A percentile compares a stretch with the other conserved stretches of the same genome.
phyloP scores from a whole-genome alignment of 2,797 vertebrate species.

The Bovichtus diacanthus region DNA sequence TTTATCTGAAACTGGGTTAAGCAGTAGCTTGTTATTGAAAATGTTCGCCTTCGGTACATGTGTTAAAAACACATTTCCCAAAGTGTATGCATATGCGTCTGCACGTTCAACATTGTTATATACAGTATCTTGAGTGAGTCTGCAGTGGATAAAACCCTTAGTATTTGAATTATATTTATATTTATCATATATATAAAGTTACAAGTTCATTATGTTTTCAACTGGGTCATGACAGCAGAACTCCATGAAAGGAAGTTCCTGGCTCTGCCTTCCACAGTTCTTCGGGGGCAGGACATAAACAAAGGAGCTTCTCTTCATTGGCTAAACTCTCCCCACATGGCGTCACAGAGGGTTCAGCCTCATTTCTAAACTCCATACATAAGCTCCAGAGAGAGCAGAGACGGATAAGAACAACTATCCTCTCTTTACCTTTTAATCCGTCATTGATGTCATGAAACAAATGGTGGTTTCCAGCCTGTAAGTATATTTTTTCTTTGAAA shows the following conservation, averaged over 20 bases:
- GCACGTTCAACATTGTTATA: neutral
- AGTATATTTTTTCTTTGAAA: slow-evolving; percentile 34
- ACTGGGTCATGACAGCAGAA: neutral
- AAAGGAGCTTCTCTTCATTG: slow-evolving; percentile 40
- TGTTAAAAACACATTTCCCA: neutral
- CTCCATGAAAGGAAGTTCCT: slow-evolving; percentile 1
- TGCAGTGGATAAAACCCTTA: neutral
- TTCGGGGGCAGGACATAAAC: slow-evolving; percentile 38
- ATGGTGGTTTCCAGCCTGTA: slow-evolving; percentile 27
- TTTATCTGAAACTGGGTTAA: neutral
- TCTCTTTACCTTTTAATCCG: neutral
- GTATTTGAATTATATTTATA: neutral
- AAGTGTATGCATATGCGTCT: neutral
- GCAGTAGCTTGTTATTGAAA: too few relatives aligned
- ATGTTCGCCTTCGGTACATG: too few relatives aligned
- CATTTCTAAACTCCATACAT: slow-evolving; percentile 15
- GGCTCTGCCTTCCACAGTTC: neutral
- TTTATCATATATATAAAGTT: neutral
- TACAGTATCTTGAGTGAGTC: neutral
- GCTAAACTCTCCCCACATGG: slow-evolving; percentile 14
- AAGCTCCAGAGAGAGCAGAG: slow-evolving; percentile 26
- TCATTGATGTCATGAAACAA: neutral
- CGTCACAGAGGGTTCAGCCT: slow-evolving; percentile 32
- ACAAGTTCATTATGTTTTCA: neutral
- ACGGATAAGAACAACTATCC: neutral